phyloP scores from a whole-genome alignment of 2,797 vertebrate genomes.

The Myotis daubentonii region DNA sequence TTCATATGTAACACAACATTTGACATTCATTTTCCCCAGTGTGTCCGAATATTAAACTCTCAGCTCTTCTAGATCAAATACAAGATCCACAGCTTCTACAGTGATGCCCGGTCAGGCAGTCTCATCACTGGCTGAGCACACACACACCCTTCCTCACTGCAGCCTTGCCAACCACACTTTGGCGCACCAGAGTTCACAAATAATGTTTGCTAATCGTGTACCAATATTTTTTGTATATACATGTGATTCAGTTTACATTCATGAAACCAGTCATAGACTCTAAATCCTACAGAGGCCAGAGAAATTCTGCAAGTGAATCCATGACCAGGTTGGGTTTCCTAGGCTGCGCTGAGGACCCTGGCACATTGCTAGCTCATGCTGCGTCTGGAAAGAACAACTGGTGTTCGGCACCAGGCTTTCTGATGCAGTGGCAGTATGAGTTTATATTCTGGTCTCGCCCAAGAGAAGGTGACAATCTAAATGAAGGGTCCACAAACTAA shows the following conservation, averaged over 20 bases:
- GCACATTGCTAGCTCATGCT: neutral
- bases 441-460: neutral
- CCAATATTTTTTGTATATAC: neutral
- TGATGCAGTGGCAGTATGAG: neutral
- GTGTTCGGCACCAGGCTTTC: neutral
- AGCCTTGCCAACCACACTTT: neutral
- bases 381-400: neutral
- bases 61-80: neutral
- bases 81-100: neutral
- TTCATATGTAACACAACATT: neutral
- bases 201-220: neutral
- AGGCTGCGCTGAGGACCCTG: neutral
- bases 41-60: neutral
- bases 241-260: neutral
- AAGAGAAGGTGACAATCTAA: neutral
- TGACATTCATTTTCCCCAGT: neutral
- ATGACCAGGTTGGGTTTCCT: neutral
- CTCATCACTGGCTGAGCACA: neutral
- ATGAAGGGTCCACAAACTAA: neutral
- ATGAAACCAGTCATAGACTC: neutral
- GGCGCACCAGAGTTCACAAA: neutral
- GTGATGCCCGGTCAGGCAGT: neutral
- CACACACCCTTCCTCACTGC: neutral
- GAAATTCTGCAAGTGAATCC: neutral
- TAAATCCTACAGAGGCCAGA: neutral